A percentile compares a stretch with the other conserved stretches of the same genome.
Conservation (phyloP, 2,797 vertebrate species). For the Pseudochirops corinnae region DNA sequence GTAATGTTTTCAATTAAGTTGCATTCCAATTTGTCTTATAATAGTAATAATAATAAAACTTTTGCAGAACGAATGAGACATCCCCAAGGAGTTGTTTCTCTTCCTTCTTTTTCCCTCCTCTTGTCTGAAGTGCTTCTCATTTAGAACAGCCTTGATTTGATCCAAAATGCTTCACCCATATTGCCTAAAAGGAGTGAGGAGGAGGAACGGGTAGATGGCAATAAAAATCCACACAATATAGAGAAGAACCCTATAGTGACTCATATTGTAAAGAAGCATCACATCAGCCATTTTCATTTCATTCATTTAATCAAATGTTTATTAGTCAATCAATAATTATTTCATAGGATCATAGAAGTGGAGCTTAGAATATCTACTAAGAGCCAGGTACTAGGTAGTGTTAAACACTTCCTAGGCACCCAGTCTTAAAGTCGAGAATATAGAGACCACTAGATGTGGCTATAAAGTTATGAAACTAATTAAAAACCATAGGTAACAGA, state of each 20-base stretch:
- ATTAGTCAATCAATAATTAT: background rate
- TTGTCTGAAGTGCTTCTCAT: slow-evolving; percentile 41
- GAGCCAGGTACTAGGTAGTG: background rate
- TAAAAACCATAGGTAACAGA: background rate
- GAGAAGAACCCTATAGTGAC: background rate
- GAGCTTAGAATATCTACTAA: background rate
- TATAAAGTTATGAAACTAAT: background rate
- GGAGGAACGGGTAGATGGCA: background rate
- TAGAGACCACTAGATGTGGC: background rate
- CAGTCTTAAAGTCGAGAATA: background rate
- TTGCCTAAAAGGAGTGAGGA: background rate
- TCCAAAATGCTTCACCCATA: slow-evolving; percentile 50
- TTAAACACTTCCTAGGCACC: background rate
- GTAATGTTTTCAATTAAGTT: slow-evolving; percentile 64
- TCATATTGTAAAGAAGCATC: background rate
- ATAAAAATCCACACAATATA: background rate
- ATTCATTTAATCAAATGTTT: background rate
- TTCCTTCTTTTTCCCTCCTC: background rate
- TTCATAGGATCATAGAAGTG: background rate
- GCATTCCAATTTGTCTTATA: slow-evolving; percentile 70
- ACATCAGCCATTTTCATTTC: background rate
- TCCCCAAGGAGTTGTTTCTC: slow-evolving; percentile 49
- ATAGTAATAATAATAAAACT: slow-evolving; percentile 62
- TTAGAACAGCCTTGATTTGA: slow-evolving; percentile 58
- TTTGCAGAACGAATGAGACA: slow-evolving; percentile 48